phyloP scores from a whole-genome alignment of 2,888 invertebrate genomes.

The Philopedon plagiatum region DNA sequence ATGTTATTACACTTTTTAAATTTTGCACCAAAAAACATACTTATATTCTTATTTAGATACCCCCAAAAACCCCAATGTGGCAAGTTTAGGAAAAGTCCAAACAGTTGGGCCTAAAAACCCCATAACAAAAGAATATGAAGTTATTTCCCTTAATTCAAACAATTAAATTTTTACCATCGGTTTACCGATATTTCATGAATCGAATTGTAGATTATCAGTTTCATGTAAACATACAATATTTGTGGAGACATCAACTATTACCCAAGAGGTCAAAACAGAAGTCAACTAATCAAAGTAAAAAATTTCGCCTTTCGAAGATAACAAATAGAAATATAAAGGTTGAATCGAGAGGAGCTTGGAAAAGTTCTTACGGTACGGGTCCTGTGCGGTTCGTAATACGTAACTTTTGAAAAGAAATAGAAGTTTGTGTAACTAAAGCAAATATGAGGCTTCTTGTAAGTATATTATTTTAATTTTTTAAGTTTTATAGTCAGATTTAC shows the following conservation, averaged over 20 bases:
- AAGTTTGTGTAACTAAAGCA: background rate
- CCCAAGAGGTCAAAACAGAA: background rate
- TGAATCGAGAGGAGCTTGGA: background rate
- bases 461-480: background rate
- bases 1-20: no score
- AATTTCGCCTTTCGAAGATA: background rate
- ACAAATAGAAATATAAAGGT: background rate
- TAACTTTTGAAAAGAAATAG: background rate
- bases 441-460: slow-evolving; percentile 15
- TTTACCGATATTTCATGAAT: background rate
- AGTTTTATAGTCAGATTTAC: no score
- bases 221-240: background rate
- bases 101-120: no score
- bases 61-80: no score
- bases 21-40: no score
- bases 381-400: background rate
- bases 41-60: no score
- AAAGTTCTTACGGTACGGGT: background rate
- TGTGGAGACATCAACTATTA: background rate
- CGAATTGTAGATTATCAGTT: background rate
- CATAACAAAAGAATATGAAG: no score
- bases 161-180: no score
- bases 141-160: no score
- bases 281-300: background rate
- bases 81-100: no score